phyloP scores from a whole-genome alignment of 2,797 vertebrate species.

The Rhyacichthys aspro region DNA sequence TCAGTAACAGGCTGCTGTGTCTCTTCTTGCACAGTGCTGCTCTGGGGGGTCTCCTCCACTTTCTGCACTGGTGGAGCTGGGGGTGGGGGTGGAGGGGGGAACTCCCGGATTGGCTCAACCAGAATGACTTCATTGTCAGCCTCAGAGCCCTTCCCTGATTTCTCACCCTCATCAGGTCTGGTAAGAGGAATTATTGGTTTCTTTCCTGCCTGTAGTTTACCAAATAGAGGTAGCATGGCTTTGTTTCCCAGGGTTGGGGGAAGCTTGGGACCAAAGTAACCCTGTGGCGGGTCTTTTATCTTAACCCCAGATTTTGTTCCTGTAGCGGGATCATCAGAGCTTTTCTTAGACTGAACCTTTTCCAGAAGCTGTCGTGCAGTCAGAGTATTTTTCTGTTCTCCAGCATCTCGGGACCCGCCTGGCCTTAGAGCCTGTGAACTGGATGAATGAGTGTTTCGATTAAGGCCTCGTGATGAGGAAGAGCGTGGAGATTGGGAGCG shows the following conservation, averaged over 20 bases:
- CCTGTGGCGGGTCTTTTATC: slow-evolving; percentile 96
- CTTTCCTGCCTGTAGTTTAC: slow-evolving; percentile 90
- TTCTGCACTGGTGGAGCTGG: slow-evolving; percentile 76
- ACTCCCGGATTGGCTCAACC: slow-evolving; percentile 83
- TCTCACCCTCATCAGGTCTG: slow-evolving; percentile 83
- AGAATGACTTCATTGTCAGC: slow-evolving; percentile 78
- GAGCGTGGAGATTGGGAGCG: slow-evolving; percentile 94
- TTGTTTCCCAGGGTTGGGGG: slow-evolving; percentile 92
- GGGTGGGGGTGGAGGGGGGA: slow-evolving; percentile 83
- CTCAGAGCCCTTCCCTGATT: slow-evolving; percentile 76
- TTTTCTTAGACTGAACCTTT: slow-evolving; percentile 91
- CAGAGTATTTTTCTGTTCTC: slow-evolving; percentile 88
- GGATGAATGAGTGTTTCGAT: slow-evolving; percentile 71
- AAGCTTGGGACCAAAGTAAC: slow-evolving; percentile 96
- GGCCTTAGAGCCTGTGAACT: slow-evolving; percentile 64
- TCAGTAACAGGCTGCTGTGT: slow-evolving; percentile 58
- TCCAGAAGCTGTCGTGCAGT: slow-evolving; percentile 93
- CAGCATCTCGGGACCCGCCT: slow-evolving; percentile 70
- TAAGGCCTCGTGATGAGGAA: slow-evolving; percentile 75
- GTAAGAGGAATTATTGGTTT: slow-evolving; percentile 81
- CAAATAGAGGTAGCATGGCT: slow-evolving; percentile 92
- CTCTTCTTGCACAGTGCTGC: slow-evolving; percentile 62
- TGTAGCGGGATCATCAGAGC: slow-evolving; percentile 76
- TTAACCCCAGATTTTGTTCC: slow-evolving; percentile 88
- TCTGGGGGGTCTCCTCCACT: slow-evolving; percentile 69